Percentiles rank a stretch among this genome's conserved stretches.
phyloP scores from a whole-genome alignment of 2,113 vertebrate genomes.

The Heptranchias perlo region DNA sequence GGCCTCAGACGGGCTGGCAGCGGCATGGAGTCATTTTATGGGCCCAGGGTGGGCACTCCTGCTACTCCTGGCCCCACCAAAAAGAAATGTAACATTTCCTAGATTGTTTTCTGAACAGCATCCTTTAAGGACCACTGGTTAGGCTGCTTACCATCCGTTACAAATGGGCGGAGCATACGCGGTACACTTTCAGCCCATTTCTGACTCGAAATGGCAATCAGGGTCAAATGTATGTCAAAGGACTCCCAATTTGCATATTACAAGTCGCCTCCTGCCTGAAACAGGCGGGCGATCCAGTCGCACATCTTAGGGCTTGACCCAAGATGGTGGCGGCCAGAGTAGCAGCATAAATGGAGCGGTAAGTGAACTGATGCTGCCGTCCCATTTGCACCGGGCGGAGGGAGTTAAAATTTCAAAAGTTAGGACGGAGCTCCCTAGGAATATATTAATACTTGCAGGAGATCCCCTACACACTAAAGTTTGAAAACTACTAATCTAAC shows the following conservation, averaged over 20 bases:
- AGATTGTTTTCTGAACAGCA: background rate
- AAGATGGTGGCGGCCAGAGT: background rate
- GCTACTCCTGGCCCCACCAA: background rate
- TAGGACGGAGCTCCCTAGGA: background rate
- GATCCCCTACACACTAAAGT: background rate
- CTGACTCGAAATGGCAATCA: background rate
- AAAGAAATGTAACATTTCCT: background rate
- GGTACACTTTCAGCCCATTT: background rate
- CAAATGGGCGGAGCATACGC: background rate
- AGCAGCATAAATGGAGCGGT: background rate
- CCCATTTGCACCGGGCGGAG: background rate
- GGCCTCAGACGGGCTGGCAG: background rate
- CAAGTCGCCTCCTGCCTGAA: background rate
- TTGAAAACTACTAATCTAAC: background rate
- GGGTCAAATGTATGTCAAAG: background rate
- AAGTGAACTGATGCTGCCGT: background rate
- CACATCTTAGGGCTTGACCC: background rate
- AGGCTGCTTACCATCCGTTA: background rate
- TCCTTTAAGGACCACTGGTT: background rate
- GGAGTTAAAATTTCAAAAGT: background rate
- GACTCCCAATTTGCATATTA: background rate
- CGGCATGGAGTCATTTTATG: background rate
- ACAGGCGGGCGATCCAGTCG: background rate
- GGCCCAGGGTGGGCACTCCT: background rate
- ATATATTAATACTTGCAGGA: background rate